Base-by-base conservation (phyloP, 2,797 vertebrate genomes). In the Hirundo rustica region DNA sequence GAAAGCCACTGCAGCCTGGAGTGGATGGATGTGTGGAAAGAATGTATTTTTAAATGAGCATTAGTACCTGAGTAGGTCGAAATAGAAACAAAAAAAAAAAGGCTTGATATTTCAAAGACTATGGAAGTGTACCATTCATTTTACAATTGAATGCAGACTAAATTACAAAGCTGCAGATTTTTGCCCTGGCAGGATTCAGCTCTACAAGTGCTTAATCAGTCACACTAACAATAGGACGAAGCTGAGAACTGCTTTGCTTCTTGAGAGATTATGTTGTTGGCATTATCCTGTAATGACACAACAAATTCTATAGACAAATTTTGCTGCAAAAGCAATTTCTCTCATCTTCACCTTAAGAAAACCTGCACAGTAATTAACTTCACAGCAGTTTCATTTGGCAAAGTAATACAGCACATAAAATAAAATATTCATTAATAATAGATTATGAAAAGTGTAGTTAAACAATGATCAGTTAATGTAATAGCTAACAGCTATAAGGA, bases 401-500 rank as follows among this genome's bases (percentile, higher is more conserved):
- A 97, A 97, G 75, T 85, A 95, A 89, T 88, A 91, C 82, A 55
- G 72, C 64, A 85, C 65, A 88, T 87, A 95, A 94, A 95, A 96
- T 86, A 92, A 96, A 97, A 92, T 92, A 91, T 95, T 97, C 57
- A 95, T 97, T 97, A 97, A 96, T 96, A 96, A 97, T 89, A 95
- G 87, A 95, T 47, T 60, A 10, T 84, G 88, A 97, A 97, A 96
- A 89, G 65, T 94, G 84, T 85, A 95, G 90, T 97, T 96, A 96
- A 96, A 81, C 70, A 93, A 65, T 75, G 73, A 91, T 93, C 78
- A 87, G 57, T 25, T 95, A 95, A 94, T 54, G 68, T 58, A 85
- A 93, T 73, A 92, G 78, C 82, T 88, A 92, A 89, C 32, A 82
- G 67, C 64, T 79, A 13, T n/a, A 67, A 89, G 40, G 81, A 94